These are phyloP conservation scores for Meloe dianella DNA, from an alignment of 2,888 invertebrate species.

Conservation along the genomic window DNA sequence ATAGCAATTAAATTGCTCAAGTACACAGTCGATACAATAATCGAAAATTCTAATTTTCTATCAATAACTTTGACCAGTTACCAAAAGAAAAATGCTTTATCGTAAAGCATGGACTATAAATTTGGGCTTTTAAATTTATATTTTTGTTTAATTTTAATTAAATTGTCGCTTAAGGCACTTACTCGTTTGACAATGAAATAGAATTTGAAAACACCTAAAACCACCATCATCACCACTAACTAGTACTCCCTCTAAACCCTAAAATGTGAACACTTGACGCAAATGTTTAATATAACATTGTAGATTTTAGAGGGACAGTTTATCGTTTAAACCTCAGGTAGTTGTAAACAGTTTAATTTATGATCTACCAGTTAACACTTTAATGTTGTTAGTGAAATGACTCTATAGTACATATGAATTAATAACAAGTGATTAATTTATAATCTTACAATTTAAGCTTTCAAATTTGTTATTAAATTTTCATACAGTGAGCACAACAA, in stretches of 20 bases:
- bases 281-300: conserved; percentile 7
- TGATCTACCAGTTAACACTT: conserved; percentile 4
- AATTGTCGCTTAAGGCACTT: not conserved
- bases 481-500: too few relatives aligned
- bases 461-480: not conserved
- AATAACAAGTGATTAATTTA: not conserved
- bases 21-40: too few relatives aligned
- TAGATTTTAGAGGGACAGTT: conserved; percentile 5
- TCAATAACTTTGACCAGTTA: too few relatives aligned
- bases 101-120: not conserved
- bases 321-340: conserved; percentile 12
- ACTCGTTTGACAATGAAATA: not conserved
- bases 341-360: conserved; percentile 15
- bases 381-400: conserved; percentile 1
- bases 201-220: not conserved
- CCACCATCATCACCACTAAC: not conserved
- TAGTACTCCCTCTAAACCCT: not conserved
- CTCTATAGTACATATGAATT: conserved; percentile 5
- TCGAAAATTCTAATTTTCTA: too few relatives aligned
- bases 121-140: not conserved
- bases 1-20: too few relatives aligned
- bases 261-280: not conserved
- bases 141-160: not conserved
- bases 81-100: too few relatives aligned
- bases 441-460: not conserved